Evolutionary conservation across 2,113 vertebrate genomes (phyloP), one percentile per base, ranked within the genome.

Genomic region (Anolis sagrei): DNA sequence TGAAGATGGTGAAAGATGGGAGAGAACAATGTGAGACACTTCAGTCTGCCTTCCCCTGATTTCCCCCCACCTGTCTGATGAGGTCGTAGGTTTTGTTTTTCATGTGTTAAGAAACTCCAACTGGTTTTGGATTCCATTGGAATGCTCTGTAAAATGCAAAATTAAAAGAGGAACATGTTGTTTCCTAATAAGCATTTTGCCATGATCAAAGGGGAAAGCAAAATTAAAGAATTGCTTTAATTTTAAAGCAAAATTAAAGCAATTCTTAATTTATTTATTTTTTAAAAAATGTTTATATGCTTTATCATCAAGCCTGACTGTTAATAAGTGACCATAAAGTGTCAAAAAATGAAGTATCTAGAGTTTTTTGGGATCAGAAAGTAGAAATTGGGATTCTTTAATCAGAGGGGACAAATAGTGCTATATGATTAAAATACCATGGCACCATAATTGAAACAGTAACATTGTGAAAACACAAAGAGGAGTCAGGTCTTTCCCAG

Each of bases 31-130:
- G 39, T 44, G 39, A 44, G 39, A 44, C 39, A 44, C 5, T 44
- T 44, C 39, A 2, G 3, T 44, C 39, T 44, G 39, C 39, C 39
- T 44, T 44, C 39, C 39, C n/a, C 39, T 44, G 39, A 2, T 44
- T 44, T 44, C 39, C 39, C 39, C 5, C 39, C 39, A 5, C 39
- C 39, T 5, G 5, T 44, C n/a, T n/a, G n/a, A n/a, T n/a, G n/a
- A n/a, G n/a, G n/a, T n/a, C n/a, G n/a, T n/a, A n/a, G 5, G 76
- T 68, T 76, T 76, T 62, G 61, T 68, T 69, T 77, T 58, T 72
- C 76, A 75, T 32, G 79, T 83, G 81, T 29, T 51, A 69, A 82
- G 78, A 14, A 54, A 80, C 18, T 72, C 51, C 14, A 51, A 77
- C 44, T 0, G 62, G 5, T 36, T 90, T 69, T 76, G 83, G 79